Base-by-base conservation (phyloP, 2,888 invertebrate genomes). In the Pinctada fucata region DNA sequence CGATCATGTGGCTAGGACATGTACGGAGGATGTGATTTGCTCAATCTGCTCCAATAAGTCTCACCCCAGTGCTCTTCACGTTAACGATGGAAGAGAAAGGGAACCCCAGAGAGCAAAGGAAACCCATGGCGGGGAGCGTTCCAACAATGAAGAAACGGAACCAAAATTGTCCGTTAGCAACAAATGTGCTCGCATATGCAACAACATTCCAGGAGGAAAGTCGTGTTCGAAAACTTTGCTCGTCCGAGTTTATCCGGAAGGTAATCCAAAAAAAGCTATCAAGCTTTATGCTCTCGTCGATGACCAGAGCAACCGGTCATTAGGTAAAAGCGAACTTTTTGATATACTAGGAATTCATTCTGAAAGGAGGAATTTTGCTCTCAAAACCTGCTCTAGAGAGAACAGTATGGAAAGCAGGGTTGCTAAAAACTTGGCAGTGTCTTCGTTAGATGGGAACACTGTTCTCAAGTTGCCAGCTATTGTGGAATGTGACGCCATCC, bases 191-290 rank as follows among this genome's bases (percentile, higher is more conserved):
- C 66, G 75, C 51, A 75, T 72, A 16, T 75, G 73, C 31, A 16
- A 52, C 50, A 49, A 48, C 47, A 47, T n/a, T n/a, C 72, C 50
- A 31, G 52, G 64, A 31, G 76, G 80, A 4, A 77, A 80, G 51
- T 80, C 80, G 2, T 77, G 77, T 67, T 68, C 73, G 1, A 80
- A 80, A 65, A 77, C 70, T 50, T 10, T 80, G 45, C 71, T 74
- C 2, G 80, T 74, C 1, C 51, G 65, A 16, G 77, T 80, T 48
- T 73, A 69, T 65, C 52, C 64, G 3, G 8, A 45, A 47, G 72
- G 51, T 67, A 5, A 70, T 4, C 77, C 76, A 10, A 31, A 52
- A 10, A 69, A 58, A 2, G 2, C 58, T 13, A 4, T 75, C n/a
- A 65, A 10, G 6, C 45, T 50, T 2, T 74, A 74, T 74, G 74